Evolutionary conservation across 2,113 vertebrate genomes (phyloP), one percentile per base, ranked within the genome.

Genomic region (Lipotes vexillifer): DNA sequence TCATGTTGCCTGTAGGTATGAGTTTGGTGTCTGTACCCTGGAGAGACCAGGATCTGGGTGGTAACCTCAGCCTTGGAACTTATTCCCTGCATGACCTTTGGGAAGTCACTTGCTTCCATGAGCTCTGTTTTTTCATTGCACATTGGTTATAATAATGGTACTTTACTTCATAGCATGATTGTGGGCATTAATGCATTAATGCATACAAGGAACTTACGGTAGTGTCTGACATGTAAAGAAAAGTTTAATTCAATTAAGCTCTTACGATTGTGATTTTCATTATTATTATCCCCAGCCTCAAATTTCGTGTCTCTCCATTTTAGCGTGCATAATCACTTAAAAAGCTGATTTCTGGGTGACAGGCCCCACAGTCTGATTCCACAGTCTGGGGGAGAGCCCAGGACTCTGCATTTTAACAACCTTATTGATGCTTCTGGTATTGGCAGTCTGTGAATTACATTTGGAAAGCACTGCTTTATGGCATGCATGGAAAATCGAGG

Each of bases 21-120:
- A 31, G 33, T 8, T 12, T 2, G 15, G 8, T 55, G 31, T 18
- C 3, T 46, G 10, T 0, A 8, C 57, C 3, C 21, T 7, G 17
- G 52, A 49, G 23, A 93, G 46, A 15, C 36, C 49, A 59, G 78
- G 13, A 7, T 18, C 20, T 41, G 27, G 5, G 4, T 31, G 12
- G 21, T 52, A n/a, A 18, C 9, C 18, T 78, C 20, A 27, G 8
- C 5, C 77, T 31, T 65, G 5, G 27, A 57, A 6, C 11, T 44
- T 44, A 11, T 3, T 44, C 25, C 27, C 27, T 52, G 2, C 3
- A 0, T 36, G 44, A 55, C 55, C 55, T 20, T 49, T 31, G 17
- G 25, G 6, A 23, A 63, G 46, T 57, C 36, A 4, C 20, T 69
- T 57, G 15, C 18, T 38, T 61, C 36, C 5, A 0, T 8, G 3